Percentiles rank a stretch among this genome's conserved stretches.
phyloP scores from a whole-genome alignment of 30 jellyfish, hydroid and myxozoan genomes.

The Cassiopea andromeda region DNA sequence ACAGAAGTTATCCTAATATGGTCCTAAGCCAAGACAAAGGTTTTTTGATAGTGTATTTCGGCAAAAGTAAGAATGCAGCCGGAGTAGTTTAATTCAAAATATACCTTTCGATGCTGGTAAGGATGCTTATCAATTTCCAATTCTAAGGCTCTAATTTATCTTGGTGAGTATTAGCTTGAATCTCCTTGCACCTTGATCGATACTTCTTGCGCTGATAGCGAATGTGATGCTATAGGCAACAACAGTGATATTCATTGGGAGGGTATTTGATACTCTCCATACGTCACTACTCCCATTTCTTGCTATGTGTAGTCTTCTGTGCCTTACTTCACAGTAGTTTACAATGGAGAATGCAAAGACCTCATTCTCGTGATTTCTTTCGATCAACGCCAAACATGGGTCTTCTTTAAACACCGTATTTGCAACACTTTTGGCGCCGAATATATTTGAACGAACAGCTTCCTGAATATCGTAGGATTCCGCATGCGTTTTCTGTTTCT shows the following conservation, averaged over 20 bases:
- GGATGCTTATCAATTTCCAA: neutral
- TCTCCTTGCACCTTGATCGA: neutral
- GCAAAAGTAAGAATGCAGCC: too few relatives aligned
- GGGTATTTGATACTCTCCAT: slow-evolving; percentile 39
- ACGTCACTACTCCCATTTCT: neutral
- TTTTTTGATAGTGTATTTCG: too few relatives aligned
- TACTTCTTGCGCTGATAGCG: slow-evolving; percentile 26
- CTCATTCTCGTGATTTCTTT: slow-evolving; percentile 50
- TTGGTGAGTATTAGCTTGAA: neutral
- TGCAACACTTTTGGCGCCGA: slow-evolving; percentile 21
- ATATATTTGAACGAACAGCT: slow-evolving; percentile 21
- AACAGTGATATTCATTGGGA: slow-evolving; percentile 47
- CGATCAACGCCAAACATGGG: slow-evolving; percentile 47
- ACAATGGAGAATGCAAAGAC: slow-evolving; percentile 56
- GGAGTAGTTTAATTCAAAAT: too few relatives aligned
- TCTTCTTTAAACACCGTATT: neutral
- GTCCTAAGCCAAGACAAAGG: too few relatives aligned
- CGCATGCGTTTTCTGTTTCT: neutral
- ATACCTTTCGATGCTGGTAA: too few relatives aligned
- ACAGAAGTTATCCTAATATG: too few relatives aligned
- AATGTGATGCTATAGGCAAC: slow-evolving; percentile 39
- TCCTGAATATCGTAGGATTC: neutral
- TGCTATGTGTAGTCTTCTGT: neutral
- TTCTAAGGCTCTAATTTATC: neutral
- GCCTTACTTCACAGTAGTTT: slow-evolving; percentile 35